Base-by-base conservation (phyloP, 1,140 invertebrate genomes). In the Pseudomyrmex gracilis region DNA sequence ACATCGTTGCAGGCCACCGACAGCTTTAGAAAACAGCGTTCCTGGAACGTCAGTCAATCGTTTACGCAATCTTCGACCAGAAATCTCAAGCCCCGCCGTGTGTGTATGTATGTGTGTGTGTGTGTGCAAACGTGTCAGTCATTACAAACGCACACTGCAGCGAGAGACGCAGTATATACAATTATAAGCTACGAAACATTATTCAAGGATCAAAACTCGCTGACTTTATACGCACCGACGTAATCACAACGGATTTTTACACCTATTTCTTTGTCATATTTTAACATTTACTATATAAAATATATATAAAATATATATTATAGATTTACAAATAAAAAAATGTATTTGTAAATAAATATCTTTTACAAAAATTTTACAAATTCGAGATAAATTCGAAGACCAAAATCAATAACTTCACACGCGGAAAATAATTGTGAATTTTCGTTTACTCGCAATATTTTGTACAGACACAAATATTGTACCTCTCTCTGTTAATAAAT, bases 61-160 rank as follows among this genome's bases (percentile, higher is more conserved):
- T 86, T 90, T 89, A 88, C 85, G 88, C 82, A 90, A 90, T 87
- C 85, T 61, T 67, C 63, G 64, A 78, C 15, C 82, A 84, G 68
- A 84, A 83, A 85, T 80, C 76, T 80, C 76, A 53, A 70, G 66
- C 68, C 71, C 10, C 43, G 53, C 20, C 12, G 2, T 45, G n/a
- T 55, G 66, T 12, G 20, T 71, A 78, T 84, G 51, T n/a, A n/a
- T 24, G 24, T 24, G 24, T 24, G 24, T 24, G 24, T 34, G 34
- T 34, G 34, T 34, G 34, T 34, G 7, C 34, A 34, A 34, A 34
- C 45, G 61, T 67, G 55, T 66, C 73, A 58, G 73, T 20, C 51
- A 34, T 34, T 5, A 34, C 47, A 71, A 60, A 73, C 60, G 63
- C 67, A 20, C 45, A 24, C 13, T 4, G 10, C 4, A 12, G 15